Base-by-base conservation (phyloP, 1,140 invertebrate genomes). In the Cyphomyrmex costatus region DNA sequence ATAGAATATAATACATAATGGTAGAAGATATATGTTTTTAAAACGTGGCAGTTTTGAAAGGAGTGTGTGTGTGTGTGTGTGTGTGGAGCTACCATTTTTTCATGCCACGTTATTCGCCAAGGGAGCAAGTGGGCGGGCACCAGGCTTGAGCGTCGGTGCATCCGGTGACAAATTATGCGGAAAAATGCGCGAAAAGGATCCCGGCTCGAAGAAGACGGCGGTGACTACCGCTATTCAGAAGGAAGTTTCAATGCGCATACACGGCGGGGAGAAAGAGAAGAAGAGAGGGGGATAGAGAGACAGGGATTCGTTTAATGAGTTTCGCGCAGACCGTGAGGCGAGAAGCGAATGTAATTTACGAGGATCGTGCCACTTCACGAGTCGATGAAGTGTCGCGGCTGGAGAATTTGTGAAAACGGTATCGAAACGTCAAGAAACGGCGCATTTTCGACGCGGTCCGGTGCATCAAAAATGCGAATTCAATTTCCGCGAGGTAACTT, bases 131-230 rank as follows among this genome's bases (percentile, higher is more conserved):
- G 36, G 79, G 79, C 68, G 79, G 42, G 24, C 19, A 33, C 66
- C 77, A 16, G 77, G 63, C 61, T 74, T 53, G 79, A 74, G 42
- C 53, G 46, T 24, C 42, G 65, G 70, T 70, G 70, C 85, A 82
- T 77, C 60, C 71, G 87, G 27, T 89, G 88, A 89, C 88, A 89
- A 89, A 89, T 89, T 89, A 86, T 84, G 84, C 53, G 88, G 88
- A 89, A 89, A 89, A 86, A 27, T 56, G 88, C 53, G 78, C 74
- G 86, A 86, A 89, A 89, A 89, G 65, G 71, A 71, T 63, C 68
- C 61, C 74, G 51, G 88, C 49, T 60, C 82, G 88, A 88, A 74
- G 56, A 63, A 78, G 84, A 80, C 79, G 76, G 80, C 36, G 56
- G 49, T 66, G 66, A 71, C 78, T 84, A 46, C 58, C 53, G 58